Evolutionary conservation across 2,797 vertebrate species (phyloP).

Genomic region (Urocyon cinereoargenteus): DNA sequence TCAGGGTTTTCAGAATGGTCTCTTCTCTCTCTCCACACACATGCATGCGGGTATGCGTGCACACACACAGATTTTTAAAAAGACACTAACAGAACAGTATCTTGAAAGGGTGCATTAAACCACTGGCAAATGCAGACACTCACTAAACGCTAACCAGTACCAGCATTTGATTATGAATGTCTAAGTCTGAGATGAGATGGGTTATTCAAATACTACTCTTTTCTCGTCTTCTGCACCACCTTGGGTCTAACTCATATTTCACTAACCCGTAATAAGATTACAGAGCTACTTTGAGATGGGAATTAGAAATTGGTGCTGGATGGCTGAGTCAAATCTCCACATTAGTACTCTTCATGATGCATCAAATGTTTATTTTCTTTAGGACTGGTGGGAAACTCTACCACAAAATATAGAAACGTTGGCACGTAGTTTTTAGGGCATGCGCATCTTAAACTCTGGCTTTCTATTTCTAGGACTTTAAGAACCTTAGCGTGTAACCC

Average conservation of each 20-base stretch:
- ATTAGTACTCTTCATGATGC: not conserved
- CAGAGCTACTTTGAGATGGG: not conserved
- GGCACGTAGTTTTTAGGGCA: not conserved
- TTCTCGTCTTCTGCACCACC: not conserved
- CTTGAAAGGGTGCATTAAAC: not conserved
- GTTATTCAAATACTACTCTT: not conserved
- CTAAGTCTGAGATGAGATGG: not conserved
- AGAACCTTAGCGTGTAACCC: not conserved
- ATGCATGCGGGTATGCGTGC: not conserved
- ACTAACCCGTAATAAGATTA: not conserved
- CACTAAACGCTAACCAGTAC: not conserved
- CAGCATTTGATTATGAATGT: not conserved
- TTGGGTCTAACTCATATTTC: not conserved
- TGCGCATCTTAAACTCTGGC: not conserved
- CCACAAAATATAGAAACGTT: not conserved
- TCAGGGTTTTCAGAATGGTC: not conserved
- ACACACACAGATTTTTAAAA: not conserved
- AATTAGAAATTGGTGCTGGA: conserved; percentile 6
- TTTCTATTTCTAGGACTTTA: conserved; percentile 10
- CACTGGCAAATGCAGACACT: conserved; percentile 7
- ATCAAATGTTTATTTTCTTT: conserved; percentile 1
- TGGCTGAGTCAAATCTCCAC: not conserved
- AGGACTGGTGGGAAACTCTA: not conserved
- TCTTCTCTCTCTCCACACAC: not conserved
- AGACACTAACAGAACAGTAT: not conserved